Base-by-base conservation (phyloP, 2,797 vertebrate species). In the Mormyrops attenuatus region DNA sequence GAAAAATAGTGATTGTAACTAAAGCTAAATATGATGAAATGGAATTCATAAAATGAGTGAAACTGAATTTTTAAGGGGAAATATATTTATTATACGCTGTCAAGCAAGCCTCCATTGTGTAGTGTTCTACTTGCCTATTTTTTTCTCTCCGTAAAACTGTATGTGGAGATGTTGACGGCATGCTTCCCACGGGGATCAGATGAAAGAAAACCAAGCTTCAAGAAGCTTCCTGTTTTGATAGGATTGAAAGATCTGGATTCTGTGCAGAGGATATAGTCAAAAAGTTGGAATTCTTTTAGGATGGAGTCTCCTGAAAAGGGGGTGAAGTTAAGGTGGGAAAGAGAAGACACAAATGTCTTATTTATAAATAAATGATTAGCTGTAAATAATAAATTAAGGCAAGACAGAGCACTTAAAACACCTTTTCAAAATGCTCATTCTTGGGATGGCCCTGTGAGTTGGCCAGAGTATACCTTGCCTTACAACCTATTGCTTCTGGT, bases 311-410 rank as follows among this genome's bases (percentile, higher is more conserved):
- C 52, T 34, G 55, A 60, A 87, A 85, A 87, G 2, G 30, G 30
- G 52, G 34, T 34, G 55, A 60, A 60, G 34, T 34, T 57, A 41
- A 8, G 55, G 52, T 38, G 84, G 82, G 49, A 85, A 53, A 26
- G 26, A 53, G 26, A 53, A 52, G 47, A 52, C 44, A 85, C 84
- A 85, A 85, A 50, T 85, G 47, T 30, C 44, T 85, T 87, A 60
- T 57, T 87, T 38, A 87, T 60, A 86, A 86, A 53, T 52, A 87
- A 87, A 87, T 87, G 52, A 87, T 38, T 57, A n/a, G 86, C 50
- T 41, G 52, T 57, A 60, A 57, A 60, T 60, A 87, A 57, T 87
- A 44, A 41, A 57, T 60, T 41, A 87, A 60, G 52, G 50, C 15
- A 55, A 87, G 34, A 52, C 52, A 87, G 52, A 38, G 49, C 52